Evolutionary conservation across 1,140 invertebrate genomes (phyloP).

Genomic region (Danaus plexippus): DNA sequence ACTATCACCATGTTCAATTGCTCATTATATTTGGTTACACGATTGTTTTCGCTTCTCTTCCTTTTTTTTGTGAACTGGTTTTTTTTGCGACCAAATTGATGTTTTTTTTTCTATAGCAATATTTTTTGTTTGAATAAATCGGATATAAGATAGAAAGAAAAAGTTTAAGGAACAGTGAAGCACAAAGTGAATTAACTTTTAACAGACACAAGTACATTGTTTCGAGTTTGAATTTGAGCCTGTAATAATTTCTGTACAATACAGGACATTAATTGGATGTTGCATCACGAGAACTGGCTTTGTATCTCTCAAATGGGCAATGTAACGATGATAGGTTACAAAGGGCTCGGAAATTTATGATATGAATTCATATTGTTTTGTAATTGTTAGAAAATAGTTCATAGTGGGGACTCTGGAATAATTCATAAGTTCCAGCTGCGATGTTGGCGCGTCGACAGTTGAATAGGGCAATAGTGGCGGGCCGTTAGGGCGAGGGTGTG

Average conservation of each 20-base stretch:
- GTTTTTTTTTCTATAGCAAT: no score
- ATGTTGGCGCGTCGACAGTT: conserved; percentile 56
- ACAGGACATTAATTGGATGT: no score
- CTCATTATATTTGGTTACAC: conserved; percentile 55
- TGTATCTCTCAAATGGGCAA: conserved; percentile 10
- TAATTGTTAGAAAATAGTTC: conserved; percentile 60
- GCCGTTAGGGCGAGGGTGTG: conserved; percentile 34
- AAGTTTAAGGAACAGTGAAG: no score
- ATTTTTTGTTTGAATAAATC: no score
- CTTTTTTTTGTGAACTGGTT: no score
- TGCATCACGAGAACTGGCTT: background rate
- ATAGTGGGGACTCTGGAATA: conserved; percentile 44
- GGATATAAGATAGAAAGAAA: no score
- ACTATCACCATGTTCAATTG: conserved; percentile 45
- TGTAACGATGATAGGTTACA: conserved; percentile 43
- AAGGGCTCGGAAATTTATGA: conserved; percentile 58
- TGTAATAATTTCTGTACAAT: no score
- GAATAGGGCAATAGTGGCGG: conserved; percentile 63
- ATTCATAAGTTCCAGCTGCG: conserved; percentile 62
- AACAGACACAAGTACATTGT: no score
- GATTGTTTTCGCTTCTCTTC: conserved; percentile 33
- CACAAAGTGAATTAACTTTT: no score
- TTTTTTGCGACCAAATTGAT: no score
- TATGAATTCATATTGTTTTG: conserved; percentile 66
- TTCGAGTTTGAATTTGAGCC: no score